Percentiles rank a stretch among this genome's conserved stretches.
These are phyloP conservation scores for Galleria mellonella DNA, from an alignment of 1,140 invertebrate genomes.

Conservation along the genomic window DNA sequence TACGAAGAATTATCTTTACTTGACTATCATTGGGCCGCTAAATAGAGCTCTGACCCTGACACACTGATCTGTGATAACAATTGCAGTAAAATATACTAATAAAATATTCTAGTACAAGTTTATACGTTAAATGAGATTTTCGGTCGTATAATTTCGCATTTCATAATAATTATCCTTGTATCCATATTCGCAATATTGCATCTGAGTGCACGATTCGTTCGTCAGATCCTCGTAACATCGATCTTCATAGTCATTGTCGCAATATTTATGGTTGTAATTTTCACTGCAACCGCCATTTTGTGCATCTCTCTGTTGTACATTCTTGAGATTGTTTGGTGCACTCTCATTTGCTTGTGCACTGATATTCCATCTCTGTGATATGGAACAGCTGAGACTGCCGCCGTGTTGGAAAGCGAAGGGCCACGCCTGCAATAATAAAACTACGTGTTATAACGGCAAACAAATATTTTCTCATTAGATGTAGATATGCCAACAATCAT, in stretches of 20 bases:
- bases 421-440: constrained; percentile 50
- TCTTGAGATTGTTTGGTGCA: constrained; percentile 11
- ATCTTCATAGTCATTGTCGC: constrained; percentile 59
- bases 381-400: constrained; percentile 46
- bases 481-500: too few relatives aligned
- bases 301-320: constrained; percentile 18
- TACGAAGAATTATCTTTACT: too few relatives aligned
- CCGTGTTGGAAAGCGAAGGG: constrained; percentile 65
- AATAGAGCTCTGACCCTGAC: too few relatives aligned
- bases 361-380: constrained; percentile 56
- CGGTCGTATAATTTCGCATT: constrained; percentile 24
- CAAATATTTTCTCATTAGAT: too few relatives aligned
- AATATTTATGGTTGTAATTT: constrained; percentile 41
- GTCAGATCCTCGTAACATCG: constrained; percentile 45
- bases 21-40: too few relatives aligned
- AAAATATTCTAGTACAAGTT: too few relatives aligned
- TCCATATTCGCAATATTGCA: constrained; percentile 54
- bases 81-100: too few relatives aligned
- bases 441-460: too few relatives aligned
- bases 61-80: too few relatives aligned
- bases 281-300: constrained; percentile 33
- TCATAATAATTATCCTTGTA: constrained; percentile 60
- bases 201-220: constrained; percentile 25
- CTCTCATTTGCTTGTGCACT: constrained; percentile 27
- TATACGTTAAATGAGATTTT: too few relatives aligned